phyloP scores from a whole-genome alignment of 2,113 vertebrate genomes.

The Cichladusa arquata region DNA sequence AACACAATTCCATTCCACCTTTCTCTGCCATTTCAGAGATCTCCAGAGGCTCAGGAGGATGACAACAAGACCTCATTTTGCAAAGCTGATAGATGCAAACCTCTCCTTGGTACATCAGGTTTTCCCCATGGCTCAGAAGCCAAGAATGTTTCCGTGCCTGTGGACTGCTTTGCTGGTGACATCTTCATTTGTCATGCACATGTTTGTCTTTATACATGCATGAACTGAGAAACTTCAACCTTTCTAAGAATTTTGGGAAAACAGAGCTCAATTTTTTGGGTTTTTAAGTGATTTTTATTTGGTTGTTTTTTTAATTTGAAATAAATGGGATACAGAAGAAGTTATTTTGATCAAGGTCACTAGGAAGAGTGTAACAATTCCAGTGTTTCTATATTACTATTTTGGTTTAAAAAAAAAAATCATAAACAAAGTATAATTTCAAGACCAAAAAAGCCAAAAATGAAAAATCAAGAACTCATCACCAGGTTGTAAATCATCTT shows the following conservation, averaged over 20 bases:
- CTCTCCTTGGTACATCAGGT: not conserved
- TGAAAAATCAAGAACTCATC: not conserved
- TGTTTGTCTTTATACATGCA: not conserved
- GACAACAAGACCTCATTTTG: slow-evolving; percentile 13
- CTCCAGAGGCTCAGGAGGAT: slow-evolving; percentile 3
- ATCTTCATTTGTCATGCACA: slow-evolving; percentile 11
- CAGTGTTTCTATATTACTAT: not conserved
- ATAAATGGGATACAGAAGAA: not conserved
- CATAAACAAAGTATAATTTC: not conserved
- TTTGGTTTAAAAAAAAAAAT: not conserved
- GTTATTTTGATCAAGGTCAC: not conserved
- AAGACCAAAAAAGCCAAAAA: not conserved
- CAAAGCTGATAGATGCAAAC: slow-evolving; percentile 9
- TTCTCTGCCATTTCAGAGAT: not conserved
- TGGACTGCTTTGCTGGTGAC: not conserved
- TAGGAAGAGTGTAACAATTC: not conserved
- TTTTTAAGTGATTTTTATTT: not conserved
- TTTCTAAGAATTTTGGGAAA: not conserved
- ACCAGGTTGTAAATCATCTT: not conserved
- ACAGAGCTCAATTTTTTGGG: not conserved
- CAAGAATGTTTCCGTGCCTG: not conserved
- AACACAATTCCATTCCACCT: slow-evolving; percentile 18
- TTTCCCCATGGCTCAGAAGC: slow-evolving; percentile 20
- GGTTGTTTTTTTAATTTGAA: not conserved
- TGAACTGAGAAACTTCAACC: not conserved